These are phyloP conservation scores for Tethea ocularis DNA, from an alignment of 2,888 invertebrate genomes.

Conservation along the genomic window DNA sequence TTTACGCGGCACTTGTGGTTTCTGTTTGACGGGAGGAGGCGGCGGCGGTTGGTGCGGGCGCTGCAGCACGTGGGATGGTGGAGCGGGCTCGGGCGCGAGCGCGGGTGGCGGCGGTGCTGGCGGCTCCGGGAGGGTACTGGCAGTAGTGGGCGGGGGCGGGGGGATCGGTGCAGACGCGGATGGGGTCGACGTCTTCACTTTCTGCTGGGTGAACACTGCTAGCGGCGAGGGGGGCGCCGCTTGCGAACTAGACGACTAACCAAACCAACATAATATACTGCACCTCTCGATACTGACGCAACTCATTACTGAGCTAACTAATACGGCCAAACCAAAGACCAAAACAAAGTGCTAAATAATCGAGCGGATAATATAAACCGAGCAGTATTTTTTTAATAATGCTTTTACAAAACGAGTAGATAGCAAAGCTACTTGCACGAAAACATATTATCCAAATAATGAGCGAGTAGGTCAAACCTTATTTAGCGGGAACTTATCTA, in stretches of 20 bases:
- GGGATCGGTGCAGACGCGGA: conserved; percentile 28
- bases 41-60: conserved; percentile 56
- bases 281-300: conserved; percentile 48
- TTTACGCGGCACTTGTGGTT: conserved; percentile 78
- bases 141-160: conserved; percentile 33
- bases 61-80: conserved; percentile 40
- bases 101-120: conserved; percentile 30
- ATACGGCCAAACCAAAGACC: conserved; percentile 41
- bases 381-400: conserved; percentile 20
- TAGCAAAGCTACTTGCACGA: conserved; percentile 74
- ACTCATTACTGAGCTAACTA: conserved; percentile 46
- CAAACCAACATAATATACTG: conserved; percentile 77
- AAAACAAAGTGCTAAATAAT: conserved; percentile 50
- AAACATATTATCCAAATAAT: conserved; percentile 51
- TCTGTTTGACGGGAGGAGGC: conserved; percentile 64
- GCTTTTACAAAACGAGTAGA: conserved; percentile 32
- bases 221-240: conserved; percentile 69
- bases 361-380: conserved; percentile 27
- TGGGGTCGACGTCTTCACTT: conserved; percentile 55
- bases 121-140: conserved; percentile 44
- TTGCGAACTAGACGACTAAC: conserved; percentile 75
- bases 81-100: conserved; percentile 28
- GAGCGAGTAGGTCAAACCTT: conserved; percentile 36
- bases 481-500: conserved; percentile 38
- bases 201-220: conserved; percentile 68